Conservation (phyloP, 2,888 invertebrate species). For the Plagodis dolabraria region DNA sequence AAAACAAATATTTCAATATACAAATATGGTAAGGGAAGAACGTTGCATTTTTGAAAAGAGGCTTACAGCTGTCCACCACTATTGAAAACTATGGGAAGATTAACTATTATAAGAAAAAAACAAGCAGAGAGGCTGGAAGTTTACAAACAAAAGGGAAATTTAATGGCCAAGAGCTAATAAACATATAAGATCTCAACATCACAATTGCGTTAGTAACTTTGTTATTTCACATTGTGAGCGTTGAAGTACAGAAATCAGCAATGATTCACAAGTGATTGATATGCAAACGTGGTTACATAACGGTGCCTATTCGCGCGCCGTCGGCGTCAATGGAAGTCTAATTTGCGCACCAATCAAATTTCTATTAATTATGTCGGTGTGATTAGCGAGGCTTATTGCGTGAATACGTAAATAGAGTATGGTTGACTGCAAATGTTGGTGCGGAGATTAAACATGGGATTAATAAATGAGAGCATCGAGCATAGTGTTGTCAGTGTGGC, state of each 20-base stretch:
- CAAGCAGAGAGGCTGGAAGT: no score
- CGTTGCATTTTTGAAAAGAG: no score
- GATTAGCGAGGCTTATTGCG: conserved; percentile 50
- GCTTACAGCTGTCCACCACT: no score
- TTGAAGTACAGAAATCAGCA: conserved; percentile 48
- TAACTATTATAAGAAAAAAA: no score
- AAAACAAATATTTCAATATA: no score
- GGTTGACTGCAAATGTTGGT: conserved; percentile 31
- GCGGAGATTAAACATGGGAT: conserved; percentile 18
- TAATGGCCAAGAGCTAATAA: no score
- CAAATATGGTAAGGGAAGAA: no score
- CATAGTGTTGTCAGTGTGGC: background rate
- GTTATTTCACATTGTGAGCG: no score
- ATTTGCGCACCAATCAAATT: conserved; percentile 74
- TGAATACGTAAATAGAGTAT: conserved; percentile 42
- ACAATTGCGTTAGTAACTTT: no score
- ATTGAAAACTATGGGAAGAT: no score
- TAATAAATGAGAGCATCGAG: conserved; percentile 3
- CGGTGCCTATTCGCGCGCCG: conserved; percentile 62
- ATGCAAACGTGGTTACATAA: conserved; percentile 71
- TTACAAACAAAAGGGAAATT: no score
- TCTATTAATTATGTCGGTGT: conserved; percentile 65
- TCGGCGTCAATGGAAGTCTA: conserved; percentile 70
- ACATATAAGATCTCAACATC: no score
- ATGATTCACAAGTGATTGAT: conserved; percentile 66